phyloP scores from a whole-genome alignment of 2,797 vertebrate genomes.

The Sebastes vulpes region DNA sequence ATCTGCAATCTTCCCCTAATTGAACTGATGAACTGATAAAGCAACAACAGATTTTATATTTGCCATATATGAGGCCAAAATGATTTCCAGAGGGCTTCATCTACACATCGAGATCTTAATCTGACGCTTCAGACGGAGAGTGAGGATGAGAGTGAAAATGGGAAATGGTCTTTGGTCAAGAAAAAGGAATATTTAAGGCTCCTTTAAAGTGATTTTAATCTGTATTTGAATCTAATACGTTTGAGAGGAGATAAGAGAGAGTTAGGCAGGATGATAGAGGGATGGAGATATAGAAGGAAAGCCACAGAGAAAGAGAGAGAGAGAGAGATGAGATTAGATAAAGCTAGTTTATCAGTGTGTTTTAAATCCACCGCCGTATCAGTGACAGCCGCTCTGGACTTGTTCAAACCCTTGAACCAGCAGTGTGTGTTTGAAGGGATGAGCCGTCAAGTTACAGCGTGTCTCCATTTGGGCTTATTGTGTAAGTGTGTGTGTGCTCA shows the following conservation, averaged over 20 bases:
- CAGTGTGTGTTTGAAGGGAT: constrained; percentile 31
- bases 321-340: constrained; percentile 51
- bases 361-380: constrained; percentile 49
- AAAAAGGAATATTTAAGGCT: constrained; percentile 1
- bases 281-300: not conserved
- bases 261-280: not conserved
- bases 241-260: constrained; percentile 31
- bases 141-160: not conserved
- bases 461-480: constrained; percentile 37
- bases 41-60: not conserved
- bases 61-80: not conserved
- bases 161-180: not conserved
- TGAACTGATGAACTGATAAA: constrained; percentile 25
- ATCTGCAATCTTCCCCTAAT: constrained; percentile 6
- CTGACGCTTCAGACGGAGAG: not conserved
- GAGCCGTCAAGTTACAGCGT: constrained; percentile 32
- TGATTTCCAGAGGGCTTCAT: constrained; percentile 9
- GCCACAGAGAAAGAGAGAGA: not conserved
- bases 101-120: not conserved
- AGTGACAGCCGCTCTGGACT: constrained; percentile 41
- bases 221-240: constrained; percentile 35
- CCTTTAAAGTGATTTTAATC: constrained; percentile 41
- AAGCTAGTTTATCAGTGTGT: constrained; percentile 44
- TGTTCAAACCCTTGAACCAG: constrained; percentile 35
- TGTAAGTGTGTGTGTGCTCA: not conserved